Evolutionary conservation across 2,113 vertebrate genomes (phyloP).

Genomic region (Anarhynchus alexandrinus): DNA sequence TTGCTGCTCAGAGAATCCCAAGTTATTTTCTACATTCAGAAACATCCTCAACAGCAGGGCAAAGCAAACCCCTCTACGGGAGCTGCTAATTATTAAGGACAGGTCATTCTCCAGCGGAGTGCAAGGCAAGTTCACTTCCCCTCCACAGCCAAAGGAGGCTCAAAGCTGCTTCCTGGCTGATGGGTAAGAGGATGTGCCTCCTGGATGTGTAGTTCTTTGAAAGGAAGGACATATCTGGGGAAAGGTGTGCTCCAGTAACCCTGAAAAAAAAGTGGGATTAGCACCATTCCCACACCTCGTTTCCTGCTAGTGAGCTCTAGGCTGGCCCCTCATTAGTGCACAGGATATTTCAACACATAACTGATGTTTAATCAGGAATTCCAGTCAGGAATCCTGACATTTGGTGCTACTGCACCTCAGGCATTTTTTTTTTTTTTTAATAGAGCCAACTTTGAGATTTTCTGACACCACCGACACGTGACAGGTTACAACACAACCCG

Average conservation of each 20-base stretch:
- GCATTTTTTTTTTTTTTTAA: background rate
- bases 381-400: background rate
- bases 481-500: background rate
- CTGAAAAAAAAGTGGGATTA: background rate
- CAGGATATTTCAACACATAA: background rate
- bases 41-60: background rate
- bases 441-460: background rate
- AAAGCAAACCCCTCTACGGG: background rate
- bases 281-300: background rate
- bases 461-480: background rate
- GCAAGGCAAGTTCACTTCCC: background rate
- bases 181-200: background rate
- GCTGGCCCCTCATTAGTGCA: background rate
- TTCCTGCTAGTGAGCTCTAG: background rate
- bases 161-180: background rate
- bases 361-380: background rate
- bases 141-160: background rate
- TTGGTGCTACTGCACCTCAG: background rate
- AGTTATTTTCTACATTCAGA: background rate
- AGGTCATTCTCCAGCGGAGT: background rate
- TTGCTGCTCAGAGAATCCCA: background rate
- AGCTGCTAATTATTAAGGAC: background rate
- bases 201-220: background rate
- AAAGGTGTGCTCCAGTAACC: background rate
- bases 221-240: background rate